Evolutionary conservation across 2,113 vertebrate genomes (phyloP).

Genomic region (Jacana jacana): DNA sequence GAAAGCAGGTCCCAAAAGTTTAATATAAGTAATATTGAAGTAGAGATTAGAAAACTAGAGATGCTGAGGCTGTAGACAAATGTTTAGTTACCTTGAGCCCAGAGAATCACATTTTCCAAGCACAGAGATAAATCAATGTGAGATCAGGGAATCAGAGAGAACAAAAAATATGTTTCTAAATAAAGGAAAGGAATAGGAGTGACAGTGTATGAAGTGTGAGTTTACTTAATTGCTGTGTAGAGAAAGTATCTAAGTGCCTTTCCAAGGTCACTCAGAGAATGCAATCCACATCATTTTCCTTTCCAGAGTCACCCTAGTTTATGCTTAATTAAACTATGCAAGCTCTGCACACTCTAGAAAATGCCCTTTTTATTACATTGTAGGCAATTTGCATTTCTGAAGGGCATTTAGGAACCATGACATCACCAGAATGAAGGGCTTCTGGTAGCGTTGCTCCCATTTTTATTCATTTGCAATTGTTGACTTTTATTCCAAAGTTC

Average conservation of each 20-base stretch:
- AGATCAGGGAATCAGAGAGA: background rate
- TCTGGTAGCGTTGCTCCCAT: slow-evolving; percentile 19
- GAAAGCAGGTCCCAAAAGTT: background rate
- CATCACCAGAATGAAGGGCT: slow-evolving; percentile 39
- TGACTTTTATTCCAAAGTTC: slow-evolving; percentile 49
- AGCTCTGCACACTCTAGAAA: slow-evolving; percentile 66
- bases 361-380: slow-evolving; percentile 59
- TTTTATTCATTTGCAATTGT: slow-evolving; percentile 44
- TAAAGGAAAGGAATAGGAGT: slow-evolving; percentile 7
- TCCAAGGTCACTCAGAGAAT: slow-evolving; percentile 56
- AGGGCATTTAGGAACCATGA: slow-evolving; percentile 53
- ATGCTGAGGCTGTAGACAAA: background rate
- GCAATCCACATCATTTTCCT: slow-evolving; percentile 48
- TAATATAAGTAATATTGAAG: background rate
- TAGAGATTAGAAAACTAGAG: background rate
- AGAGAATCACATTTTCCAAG: slow-evolving; percentile 23
- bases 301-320: slow-evolving; percentile 58
- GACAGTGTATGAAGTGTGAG: background rate
- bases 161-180: slow-evolving; percentile 39
- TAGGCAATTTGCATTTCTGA: slow-evolving; percentile 51
- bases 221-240: slow-evolving; percentile 3
- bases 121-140: background rate
- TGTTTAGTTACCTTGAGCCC: background rate
- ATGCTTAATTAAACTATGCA: slow-evolving; percentile 70
- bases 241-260: slow-evolving; percentile 5